Percentiles rank a stretch among this genome's conserved stretches.
These are phyloP conservation scores for Metopia argyrocephala DNA, from an alignment of 2,888 invertebrate genomes.

Conservation along the genomic window DNA sequence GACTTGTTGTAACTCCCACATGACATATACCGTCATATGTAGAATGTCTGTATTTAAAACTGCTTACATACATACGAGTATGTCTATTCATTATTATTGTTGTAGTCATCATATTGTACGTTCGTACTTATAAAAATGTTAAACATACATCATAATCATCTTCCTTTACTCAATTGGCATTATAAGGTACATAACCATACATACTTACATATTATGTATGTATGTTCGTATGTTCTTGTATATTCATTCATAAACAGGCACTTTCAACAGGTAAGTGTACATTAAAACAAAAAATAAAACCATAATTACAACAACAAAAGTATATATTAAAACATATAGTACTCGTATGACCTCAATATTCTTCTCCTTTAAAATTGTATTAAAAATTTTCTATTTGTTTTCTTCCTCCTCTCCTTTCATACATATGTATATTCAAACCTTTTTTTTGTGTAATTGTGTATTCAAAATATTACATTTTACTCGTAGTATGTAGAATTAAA, in stretches of 20 bases:
- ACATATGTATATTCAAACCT: too few species aligned
- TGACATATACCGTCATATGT: conserved; percentile 4
- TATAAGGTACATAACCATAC: too few species aligned
- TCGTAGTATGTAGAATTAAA: background rate
- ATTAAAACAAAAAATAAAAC: background rate
- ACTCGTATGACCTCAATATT: conserved; percentile 51
- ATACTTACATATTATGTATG: too few species aligned
- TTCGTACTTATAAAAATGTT: background rate
- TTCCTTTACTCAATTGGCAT: conserved; percentile 28
- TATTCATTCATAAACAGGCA: conserved; percentile 44
- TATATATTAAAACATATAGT: background rate
- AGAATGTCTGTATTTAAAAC: background rate
- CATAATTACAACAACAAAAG: background rate
- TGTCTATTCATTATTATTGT: background rate
- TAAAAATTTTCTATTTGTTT: conserved; percentile 19
- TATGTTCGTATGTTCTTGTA: too few species aligned
- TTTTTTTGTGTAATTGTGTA: background rate
- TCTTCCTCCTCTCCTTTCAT: background rate
- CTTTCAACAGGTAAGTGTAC: conserved; percentile 60
- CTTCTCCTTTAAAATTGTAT: conserved; percentile 18
- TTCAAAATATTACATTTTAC: background rate
- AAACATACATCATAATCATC: background rate
- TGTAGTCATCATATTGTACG: background rate
- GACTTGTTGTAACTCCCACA: conserved; percentile 3
- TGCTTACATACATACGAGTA: background rate